Conservation (phyloP, 2,888 invertebrate species). For the Oscheius sp. region DNA sequence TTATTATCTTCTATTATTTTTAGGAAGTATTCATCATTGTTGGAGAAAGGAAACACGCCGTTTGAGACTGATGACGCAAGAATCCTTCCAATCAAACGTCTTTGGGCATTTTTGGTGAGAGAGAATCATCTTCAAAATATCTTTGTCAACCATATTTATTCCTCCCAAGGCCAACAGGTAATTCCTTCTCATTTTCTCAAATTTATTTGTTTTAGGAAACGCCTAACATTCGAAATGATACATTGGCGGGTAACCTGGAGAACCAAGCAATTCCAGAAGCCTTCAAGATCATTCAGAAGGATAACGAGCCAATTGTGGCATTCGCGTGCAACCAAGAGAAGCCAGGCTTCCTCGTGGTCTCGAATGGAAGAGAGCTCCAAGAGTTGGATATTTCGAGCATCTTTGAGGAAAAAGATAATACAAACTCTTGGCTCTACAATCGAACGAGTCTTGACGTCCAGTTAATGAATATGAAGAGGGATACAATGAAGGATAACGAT, state of each 20-base stretch:
- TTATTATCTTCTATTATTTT: neutral
- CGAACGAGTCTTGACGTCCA: constrained; percentile 92
- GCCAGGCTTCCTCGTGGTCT: constrained; percentile 83
- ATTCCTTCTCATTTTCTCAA: neutral
- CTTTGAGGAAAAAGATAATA: constrained; percentile 81
- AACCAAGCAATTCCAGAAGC: constrained; percentile 76
- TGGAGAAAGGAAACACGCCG: constrained; percentile 82
- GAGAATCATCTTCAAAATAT: constrained; percentile 92
- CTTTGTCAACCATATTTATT: constrained; percentile 91
- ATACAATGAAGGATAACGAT: constrained; percentile 66
- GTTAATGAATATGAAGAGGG: constrained; percentile 35
- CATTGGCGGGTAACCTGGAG: constrained; percentile 33
- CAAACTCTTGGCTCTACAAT: constrained; percentile 84
- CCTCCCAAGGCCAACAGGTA: constrained; percentile 39
- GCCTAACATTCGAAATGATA: constrained; percentile 18
- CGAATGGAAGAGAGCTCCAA: constrained; percentile 94
- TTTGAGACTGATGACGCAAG: constrained; percentile 79
- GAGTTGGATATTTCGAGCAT: constrained; percentile 95
- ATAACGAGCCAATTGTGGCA: constrained; percentile 95
- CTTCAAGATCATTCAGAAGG: constrained; percentile 95
- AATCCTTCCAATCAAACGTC: constrained; percentile 77
- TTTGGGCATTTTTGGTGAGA: constrained; percentile 91
- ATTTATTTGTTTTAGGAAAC: neutral
- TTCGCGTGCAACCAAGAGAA: constrained; percentile 81
- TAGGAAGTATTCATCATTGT: constrained; percentile 49